phyloP scores from a whole-genome alignment of 2,888 invertebrate species.

The Cryptosula pallasiana region DNA sequence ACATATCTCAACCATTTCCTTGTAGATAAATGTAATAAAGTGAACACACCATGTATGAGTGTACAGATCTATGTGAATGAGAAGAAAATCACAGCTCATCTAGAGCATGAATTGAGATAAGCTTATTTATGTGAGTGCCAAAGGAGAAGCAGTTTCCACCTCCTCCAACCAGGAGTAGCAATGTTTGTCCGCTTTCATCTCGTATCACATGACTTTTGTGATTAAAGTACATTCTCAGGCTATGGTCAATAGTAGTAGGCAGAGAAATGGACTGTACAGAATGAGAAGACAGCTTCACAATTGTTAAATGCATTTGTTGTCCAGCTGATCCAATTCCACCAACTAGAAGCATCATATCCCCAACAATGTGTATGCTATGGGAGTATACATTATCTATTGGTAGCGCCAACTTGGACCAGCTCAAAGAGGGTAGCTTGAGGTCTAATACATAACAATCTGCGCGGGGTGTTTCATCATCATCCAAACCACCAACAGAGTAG shows the following conservation, averaged over 20 bases:
- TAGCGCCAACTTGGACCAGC: neutral
- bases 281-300: neutral
- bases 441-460: conserved; percentile 39
- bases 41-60: too few species aligned
- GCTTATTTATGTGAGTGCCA: conserved; percentile 55
- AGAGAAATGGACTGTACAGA: neutral
- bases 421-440: conserved; percentile 27
- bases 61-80: too few species aligned
- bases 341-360: neutral
- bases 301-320: neutral
- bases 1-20: too few species aligned
- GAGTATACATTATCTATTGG: neutral
- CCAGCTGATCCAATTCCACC: conserved; percentile 8
- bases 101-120: too few species aligned
- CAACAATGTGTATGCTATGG: neutral
- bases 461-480: conserved; percentile 35
- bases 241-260: neutral
- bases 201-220: conserved; percentile 48
- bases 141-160: conserved; percentile 59
- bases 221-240: conserved; percentile 13
- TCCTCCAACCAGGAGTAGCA: conserved; percentile 52
- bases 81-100: too few species aligned
- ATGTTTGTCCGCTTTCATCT: conserved; percentile 30
- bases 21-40: too few species aligned
- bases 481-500: conserved; percentile 51